Evolutionary conservation across 2,797 vertebrate species (phyloP), one percentile per base, ranked within the genome.

Genomic region (Crypturellus tataupa): DNA sequence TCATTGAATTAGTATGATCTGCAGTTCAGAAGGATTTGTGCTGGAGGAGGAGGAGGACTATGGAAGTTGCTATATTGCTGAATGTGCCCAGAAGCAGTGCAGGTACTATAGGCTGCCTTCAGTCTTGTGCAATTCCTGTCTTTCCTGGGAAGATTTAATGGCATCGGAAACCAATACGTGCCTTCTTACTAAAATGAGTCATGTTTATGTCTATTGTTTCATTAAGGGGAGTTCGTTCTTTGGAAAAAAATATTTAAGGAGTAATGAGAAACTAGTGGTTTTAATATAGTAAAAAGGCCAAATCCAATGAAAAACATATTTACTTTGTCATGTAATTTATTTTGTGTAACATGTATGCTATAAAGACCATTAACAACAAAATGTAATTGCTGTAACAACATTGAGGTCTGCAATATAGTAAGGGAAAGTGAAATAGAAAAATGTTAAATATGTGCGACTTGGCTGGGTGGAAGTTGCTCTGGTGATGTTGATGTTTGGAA

Each of bases 331-430:
- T 0, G 0, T 42, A 63, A 64, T 73, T 88, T 55, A 82, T 77
- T 80, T 78, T 85, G 4, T 87, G 40, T 73, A 53, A 17, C 17
- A 12, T 20, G 11, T 78, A 6, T 44, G 14, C 18, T 79, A 20
- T 73, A 35, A 93, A 93, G n/a, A 46, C 4, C 15, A 46, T 86
- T 86, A 79, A 67, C 75, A 93, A 64, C 29, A 81, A 80, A 85
- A 53, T 5, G 0, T 86, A 84, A 88, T 79, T 87, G 40, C 47
- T 91, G 1, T 77, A 77, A 80, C 35, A 81, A 27, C 56, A 46
- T 53, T 81, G 63, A 59, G 51, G 82, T 89, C 60, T 91, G 39
- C 59, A 76, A 2, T 3, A 6, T 76, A 76, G 73, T 73, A 68
- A 77, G 33, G 58, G n/a, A 82, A 16, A 85, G 3, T 35, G 35